A percentile compares a stretch with the other conserved stretches of the same genome.
Conservation (phyloP, 2,888 invertebrate species). For the Euproctis similis region DNA sequence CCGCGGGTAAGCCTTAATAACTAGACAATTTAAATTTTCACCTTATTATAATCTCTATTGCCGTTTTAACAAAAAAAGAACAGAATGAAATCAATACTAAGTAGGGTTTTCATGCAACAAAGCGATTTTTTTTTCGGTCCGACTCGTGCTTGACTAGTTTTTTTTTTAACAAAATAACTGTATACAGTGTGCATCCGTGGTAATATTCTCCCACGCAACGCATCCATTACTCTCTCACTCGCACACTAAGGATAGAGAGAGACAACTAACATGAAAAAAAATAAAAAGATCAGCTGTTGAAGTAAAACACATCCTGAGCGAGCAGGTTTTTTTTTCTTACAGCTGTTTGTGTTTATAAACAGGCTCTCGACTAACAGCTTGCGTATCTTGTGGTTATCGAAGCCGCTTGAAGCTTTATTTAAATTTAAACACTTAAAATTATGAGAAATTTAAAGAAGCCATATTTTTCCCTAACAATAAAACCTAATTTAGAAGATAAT, state of each 20-base stretch:
- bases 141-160: conserved; percentile 13
- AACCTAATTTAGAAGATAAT: too few species aligned
- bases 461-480: too few species aligned
- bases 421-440: too few species aligned
- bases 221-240: conserved; percentile 1
- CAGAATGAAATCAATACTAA: background rate
- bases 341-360: conserved; percentile 13
- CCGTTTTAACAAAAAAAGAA: too few species aligned
- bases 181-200: conserved; percentile 6
- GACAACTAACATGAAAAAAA: conserved; percentile 10
- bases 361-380: background rate
- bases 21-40: too few species aligned
- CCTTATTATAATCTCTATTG: too few species aligned
- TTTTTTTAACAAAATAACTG: conserved; percentile 21
- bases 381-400: background rate
- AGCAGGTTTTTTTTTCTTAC: conserved; percentile 19
- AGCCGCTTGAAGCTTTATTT: too few species aligned
- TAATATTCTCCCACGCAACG: conserved; percentile 5
- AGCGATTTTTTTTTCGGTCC: background rate
- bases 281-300: conserved; percentile 17
- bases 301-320: conserved; percentile 19
- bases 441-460: too few species aligned
- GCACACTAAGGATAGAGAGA: conserved; percentile 5
- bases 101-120: background rate
- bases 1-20: too few species aligned